A percentile compares a stretch with the other conserved stretches of the same genome.
Evolutionary conservation across 2,113 vertebrate species (phyloP).

Genomic region (Thalassoma bifasciatum): DNA sequence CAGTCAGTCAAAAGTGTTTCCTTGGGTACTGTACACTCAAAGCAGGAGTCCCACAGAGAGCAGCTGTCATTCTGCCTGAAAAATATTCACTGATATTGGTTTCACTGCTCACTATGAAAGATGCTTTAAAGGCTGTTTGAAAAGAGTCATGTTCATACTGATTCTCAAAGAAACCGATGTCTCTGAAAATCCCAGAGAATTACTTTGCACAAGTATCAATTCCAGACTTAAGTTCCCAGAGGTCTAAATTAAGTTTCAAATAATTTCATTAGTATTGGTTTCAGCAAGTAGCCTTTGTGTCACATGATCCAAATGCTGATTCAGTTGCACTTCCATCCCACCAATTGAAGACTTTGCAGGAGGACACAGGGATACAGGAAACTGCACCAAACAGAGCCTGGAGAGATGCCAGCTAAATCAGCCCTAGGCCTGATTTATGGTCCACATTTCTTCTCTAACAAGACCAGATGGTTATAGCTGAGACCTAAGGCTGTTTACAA

Average conservation of each 20-base stretch:
- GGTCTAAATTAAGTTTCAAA: slow-evolving; percentile 18
- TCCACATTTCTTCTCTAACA: slow-evolving; percentile 51
- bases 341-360: slow-evolving; percentile 35
- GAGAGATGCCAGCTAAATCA: slow-evolving; percentile 37
- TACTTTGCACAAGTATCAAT: slow-evolving; percentile 7
- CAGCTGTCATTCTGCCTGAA: slow-evolving; percentile 41
- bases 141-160: neutral
- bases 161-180: neutral
- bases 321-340: slow-evolving; percentile 29
- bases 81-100: slow-evolving; percentile 26
- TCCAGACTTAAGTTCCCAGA: slow-evolving; percentile 6
- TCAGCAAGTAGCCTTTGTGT: slow-evolving; percentile 16
- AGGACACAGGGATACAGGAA: slow-evolving; percentile 27
- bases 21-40: slow-evolving; percentile 6
- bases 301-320: slow-evolving; percentile 27
- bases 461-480: slow-evolving; percentile 41
- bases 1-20: slow-evolving; percentile 20
- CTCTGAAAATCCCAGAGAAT: neutral
- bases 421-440: slow-evolving; percentile 54
- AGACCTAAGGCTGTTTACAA: slow-evolving; percentile 41
- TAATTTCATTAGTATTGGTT: slow-evolving; percentile 30
- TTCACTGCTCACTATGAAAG: slow-evolving; percentile 40
- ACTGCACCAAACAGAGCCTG: slow-evolving; percentile 38
- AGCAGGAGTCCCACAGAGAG: slow-evolving; percentile 36
- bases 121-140: slow-evolving; percentile 14